phyloP scores from a whole-genome alignment of 2,797 vertebrate species.

The Xenentodon cancila region DNA sequence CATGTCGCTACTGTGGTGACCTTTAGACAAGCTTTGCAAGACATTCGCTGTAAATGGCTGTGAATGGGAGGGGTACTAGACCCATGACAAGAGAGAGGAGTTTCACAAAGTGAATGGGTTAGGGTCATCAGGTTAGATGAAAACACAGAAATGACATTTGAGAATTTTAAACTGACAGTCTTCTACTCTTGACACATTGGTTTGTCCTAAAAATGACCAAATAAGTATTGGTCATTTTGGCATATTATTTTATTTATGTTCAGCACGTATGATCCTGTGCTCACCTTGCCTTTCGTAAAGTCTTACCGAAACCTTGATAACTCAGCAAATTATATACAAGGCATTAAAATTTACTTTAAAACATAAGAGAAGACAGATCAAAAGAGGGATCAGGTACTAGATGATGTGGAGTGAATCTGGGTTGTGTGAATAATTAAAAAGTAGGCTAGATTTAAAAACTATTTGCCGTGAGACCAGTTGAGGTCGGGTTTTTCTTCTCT shows the following conservation, averaged over 20 bases:
- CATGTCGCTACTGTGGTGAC: too few species aligned
- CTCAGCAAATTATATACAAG: not conserved
- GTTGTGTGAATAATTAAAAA: slow-evolving; percentile 6
- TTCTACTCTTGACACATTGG: too few species aligned
- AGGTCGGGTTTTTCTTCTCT: not conserved
- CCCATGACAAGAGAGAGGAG: too few species aligned
- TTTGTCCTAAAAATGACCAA: too few species aligned
- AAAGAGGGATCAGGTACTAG: not conserved
- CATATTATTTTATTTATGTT: not conserved
- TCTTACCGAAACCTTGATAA: not conserved
- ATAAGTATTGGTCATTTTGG: not conserved
- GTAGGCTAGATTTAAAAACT: not conserved
- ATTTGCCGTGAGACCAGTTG: not conserved
- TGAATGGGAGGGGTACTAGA: too few species aligned
- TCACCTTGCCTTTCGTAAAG: not conserved
- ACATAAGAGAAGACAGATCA: not conserved
- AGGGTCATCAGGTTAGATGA: too few species aligned
- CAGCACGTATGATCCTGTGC: not conserved
- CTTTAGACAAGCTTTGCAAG: too few species aligned
- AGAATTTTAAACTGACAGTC: too few species aligned
- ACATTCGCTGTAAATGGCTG: too few species aligned
- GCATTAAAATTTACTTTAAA: not conserved
- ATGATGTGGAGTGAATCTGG: slow-evolving; percentile 2
- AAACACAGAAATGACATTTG: too few species aligned
- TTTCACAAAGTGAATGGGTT: too few species aligned